Base-by-base conservation (phyloP, 1,140 invertebrate genomes). In the Nylanderia fulva region DNA sequence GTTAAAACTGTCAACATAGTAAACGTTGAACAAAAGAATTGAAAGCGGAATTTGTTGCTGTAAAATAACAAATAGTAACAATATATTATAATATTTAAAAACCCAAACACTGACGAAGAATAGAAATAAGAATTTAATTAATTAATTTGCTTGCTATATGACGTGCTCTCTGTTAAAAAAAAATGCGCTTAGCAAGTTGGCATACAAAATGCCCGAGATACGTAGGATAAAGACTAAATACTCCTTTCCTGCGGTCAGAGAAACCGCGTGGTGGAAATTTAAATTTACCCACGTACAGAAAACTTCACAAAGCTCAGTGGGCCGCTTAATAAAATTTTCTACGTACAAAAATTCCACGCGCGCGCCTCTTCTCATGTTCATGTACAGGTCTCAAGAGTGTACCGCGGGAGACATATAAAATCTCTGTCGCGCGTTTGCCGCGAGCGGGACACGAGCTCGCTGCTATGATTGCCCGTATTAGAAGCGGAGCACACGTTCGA, bases 381-480 rank as follows among this genome's bases (percentile, higher is more conserved):
- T 15, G 21, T 18, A 21, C 36, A 11, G 33, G 11, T 54, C 15
- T 48, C 29, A 29, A 79, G 29, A 79, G 42, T 42, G 24, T 61
- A 42, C 15, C 27, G 15, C n/a, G n/a, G n/a, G n/a, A 29, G 58
- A 63, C 63, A 69, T 33, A 27, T 24, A 18, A 82, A 82, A 82
- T 72, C 66, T 13, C 61, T 39, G 66, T 33, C 18, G 48, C 18
- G 48, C 63, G 76, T 68, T 54, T 54, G 45, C 21, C n/a, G 56
- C 18, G 42, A 39, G 45, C 27, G 64, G 64, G 63, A 66, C 66
- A 29, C 45, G 68, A 48, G 45, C 27, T 33, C 24, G 77, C 15
- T 39, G 52, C n/a, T 82, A 60, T 60, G 77, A 82, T 82, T 71
- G 68, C 68, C 68, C 29, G 45, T 71, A 71, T 71, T 82, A 82